Conservation (phyloP, 1,140 invertebrate genomes). For the Patella vulgata region DNA sequence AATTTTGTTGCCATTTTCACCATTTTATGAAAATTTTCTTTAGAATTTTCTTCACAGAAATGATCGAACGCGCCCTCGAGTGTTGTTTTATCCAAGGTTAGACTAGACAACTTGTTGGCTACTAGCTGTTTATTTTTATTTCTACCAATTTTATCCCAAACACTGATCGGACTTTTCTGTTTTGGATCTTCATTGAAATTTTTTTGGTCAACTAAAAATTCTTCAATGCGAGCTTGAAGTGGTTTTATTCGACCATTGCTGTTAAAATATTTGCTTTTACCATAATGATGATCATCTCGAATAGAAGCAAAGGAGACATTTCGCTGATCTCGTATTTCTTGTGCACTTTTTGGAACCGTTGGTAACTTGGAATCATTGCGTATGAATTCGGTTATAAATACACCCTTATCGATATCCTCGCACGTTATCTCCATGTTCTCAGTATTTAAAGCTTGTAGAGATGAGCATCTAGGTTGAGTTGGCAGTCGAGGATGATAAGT, state of each 20-base stretch:
- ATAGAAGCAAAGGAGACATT: not conserved
- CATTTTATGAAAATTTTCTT: constrained; percentile 38
- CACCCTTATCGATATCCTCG: no score
- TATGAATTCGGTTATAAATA: not conserved
- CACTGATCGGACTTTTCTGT: constrained; percentile 15
- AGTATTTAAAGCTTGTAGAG: constrained; percentile 10
- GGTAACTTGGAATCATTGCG: not conserved
- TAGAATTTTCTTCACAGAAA: constrained; percentile 29
- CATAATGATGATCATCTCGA: not conserved
- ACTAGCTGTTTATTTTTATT: no score
- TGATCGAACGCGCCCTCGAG: constrained; percentile 31
- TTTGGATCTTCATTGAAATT: constrained; percentile 13
- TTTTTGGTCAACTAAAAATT: constrained; percentile 15
- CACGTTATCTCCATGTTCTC: constrained; percentile 5
- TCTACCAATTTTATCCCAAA: not conserved
- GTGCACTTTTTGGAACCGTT: not conserved
- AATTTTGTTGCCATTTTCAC: constrained; percentile 40
- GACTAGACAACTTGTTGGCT: not conserved
- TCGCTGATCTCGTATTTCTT: not conserved
- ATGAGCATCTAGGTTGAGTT: constrained; percentile 21
- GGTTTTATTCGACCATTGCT: not conserved
- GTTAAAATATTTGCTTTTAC: not conserved
- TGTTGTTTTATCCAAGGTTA: not conserved
- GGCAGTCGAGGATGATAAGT: no score
- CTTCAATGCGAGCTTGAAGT: constrained; percentile 8